A percentile compares a stretch with the other conserved stretches of the same genome.
phyloP scores from a whole-genome alignment of 2,797 vertebrate species.

The Karalla daura region DNA sequence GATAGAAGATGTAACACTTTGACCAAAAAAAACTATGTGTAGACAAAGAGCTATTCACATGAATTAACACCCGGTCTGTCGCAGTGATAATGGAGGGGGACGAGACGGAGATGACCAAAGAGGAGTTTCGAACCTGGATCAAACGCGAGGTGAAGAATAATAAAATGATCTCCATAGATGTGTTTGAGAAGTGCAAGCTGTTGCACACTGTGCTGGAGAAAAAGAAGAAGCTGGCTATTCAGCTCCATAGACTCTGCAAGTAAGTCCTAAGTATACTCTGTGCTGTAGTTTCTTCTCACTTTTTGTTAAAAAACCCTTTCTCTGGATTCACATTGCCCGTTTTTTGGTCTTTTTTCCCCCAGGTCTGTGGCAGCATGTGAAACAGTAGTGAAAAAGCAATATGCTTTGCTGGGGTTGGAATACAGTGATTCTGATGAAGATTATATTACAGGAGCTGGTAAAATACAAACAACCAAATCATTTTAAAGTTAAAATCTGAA shows the following conservation, averaged over 20 bases:
- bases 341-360: constrained; percentile 22
- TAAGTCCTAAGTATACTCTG: constrained; percentile 49
- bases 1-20: too few species aligned
- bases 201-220: constrained; percentile 63
- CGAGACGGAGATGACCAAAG: constrained; percentile 52
- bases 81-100: constrained; percentile 67
- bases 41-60: not conserved
- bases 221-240: constrained; percentile 40
- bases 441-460: constrained; percentile 32
- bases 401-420: constrained; percentile 69
- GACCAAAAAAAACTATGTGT: too few species aligned
- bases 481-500: not conserved
- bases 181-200: constrained; percentile 33
- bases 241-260: constrained; percentile 60
- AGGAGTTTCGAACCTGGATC: constrained; percentile 71
- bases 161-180: not conserved
- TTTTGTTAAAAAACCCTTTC: not conserved
- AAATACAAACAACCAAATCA: not conserved
- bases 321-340: not conserved
- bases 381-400: constrained; percentile 67
- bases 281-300: not conserved
- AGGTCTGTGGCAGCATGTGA: constrained; percentile 77
- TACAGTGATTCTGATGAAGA: constrained; percentile 71
- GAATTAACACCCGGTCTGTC: constrained; percentile 10
- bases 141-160: constrained; percentile 40